Evolutionary conservation across 2,797 vertebrate genomes (phyloP), one percentile per base, ranked within the genome.

Genomic region (Clarias platycephalus): DNA sequence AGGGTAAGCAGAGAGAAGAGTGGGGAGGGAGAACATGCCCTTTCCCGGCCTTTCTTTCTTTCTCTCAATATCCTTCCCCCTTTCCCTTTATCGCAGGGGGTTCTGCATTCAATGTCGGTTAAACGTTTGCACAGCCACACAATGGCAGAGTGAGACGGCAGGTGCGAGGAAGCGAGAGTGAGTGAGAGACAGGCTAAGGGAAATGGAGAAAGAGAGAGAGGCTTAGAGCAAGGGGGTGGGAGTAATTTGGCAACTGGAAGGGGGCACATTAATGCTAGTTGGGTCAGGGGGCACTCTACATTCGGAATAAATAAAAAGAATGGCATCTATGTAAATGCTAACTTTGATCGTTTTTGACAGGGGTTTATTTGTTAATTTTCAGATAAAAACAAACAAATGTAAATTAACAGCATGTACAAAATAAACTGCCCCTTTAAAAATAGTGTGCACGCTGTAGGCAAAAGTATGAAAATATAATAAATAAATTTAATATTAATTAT

Each of bases 71-170:
- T 92, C 91, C 92, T 93, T 89, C 90, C 87, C 84, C 93, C 96
- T 95, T 95, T 93, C 94, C 94, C 95, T 95, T 94, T 93, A 93
- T 91, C 91, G 91, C 80, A 63, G 85, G 87, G 79, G 88, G 86
- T 90, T 84, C 91, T 92, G 87, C 93, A 93, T 96, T 97, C 95
- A 97, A 94, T 93, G 94, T 95, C 96, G 93, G 95, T 97, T 97
- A 97, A 98, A 97, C 97, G 97, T 97, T 98, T 98, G 97, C 96
- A 97, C 96, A 97, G 96, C 94, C 88, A 94, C 95, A 95, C 96
- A 95, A 95, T 94, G 92, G 91, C 53, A 90, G 91, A 93, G 91
- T 89, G 92, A 91, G 90, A 90, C 92, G 92, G 93, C 94, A 95
- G 94, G 94, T 94, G 92, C 91, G 90, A 91, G 90, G 91, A 87